Evolutionary conservation across 2,113 vertebrate species (phyloP).

Genomic region (Platanista minor): DNA sequence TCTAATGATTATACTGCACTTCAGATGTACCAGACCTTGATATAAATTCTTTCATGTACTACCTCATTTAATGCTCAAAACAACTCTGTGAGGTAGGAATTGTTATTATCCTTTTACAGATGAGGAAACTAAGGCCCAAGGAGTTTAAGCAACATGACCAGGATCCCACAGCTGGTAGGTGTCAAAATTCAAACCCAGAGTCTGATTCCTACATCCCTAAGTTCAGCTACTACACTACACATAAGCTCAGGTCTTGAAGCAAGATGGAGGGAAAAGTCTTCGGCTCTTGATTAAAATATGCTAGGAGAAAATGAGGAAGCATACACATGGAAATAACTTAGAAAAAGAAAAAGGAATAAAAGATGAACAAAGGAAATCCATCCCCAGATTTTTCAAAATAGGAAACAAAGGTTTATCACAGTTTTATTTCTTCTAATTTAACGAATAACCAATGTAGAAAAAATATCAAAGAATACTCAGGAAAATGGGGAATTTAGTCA

Average conservation of each 20-base stretch:
- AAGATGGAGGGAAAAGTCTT: not conserved
- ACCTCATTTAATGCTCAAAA: not conserved
- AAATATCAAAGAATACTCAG: not conserved
- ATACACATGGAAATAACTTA: not conserved
- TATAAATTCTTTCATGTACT: not conserved
- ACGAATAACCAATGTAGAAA: not conserved
- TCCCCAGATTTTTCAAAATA: not conserved
- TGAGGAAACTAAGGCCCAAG: not conserved
- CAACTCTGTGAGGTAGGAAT: not conserved
- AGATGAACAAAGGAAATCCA: not conserved
- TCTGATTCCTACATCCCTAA: not conserved
- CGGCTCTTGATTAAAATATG: not conserved
- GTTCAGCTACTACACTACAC: rapidly evolving
- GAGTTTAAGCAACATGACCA: not conserved
- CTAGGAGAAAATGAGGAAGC: not conserved
- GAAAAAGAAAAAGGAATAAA: not conserved
- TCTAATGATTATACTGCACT: not conserved
- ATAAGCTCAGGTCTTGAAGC: not conserved
- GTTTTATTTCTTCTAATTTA: not conserved
- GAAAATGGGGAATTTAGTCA: not conserved
- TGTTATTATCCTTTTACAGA: not conserved
- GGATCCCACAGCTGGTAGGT: no score
- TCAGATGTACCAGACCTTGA: not conserved
- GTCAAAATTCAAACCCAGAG: not conserved
- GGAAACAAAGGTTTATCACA: not conserved